Conservation (phyloP, 2,113 vertebrate genomes). For the pig (Sus scrofa) region T2T-Sscrofa CM000816.6:29124001-29124500, state of each 20-base stretch:
- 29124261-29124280: background rate
- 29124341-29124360: background rate
- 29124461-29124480: conserved; percentile 16
- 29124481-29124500: background rate
- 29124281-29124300: background rate
- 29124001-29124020: background rate
- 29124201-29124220: conserved; percentile 21
- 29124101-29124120: background rate
- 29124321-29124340: conserved; percentile 30
- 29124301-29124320: background rate
- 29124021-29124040: background rate
- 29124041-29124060: background rate
- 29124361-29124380: background rate
- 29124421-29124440: conserved; percentile 53
- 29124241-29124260: background rate
- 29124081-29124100: background rate
- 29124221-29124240: background rate
- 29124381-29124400: conserved; percentile 47
- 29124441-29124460: conserved; percentile 35
- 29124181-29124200: background rate
- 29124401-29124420: conserved; percentile 67
- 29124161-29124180: background rate
- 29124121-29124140: background rate
- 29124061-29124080: background rate
- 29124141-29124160: background rate